Evolutionary conservation across 1,140 invertebrate genomes (phyloP).

Genomic region (Zaprionus camerounensis): DNA sequence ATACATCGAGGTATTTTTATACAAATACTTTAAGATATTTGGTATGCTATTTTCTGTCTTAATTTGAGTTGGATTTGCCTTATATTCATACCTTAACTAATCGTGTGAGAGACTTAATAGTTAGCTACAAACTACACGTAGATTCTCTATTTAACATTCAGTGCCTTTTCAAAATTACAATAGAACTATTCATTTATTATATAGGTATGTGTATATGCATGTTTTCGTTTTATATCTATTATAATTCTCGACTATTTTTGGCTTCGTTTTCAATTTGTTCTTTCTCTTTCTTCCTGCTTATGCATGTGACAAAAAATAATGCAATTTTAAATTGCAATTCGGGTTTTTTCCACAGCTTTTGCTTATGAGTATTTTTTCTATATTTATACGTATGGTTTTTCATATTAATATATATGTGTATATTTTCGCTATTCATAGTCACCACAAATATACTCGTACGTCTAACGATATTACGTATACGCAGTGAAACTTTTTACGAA

Average conservation of each 20-base stretch:
- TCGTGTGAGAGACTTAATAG: conserved; percentile 1
- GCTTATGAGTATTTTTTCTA: conserved; percentile 56
- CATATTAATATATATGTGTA: neutral
- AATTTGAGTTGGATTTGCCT: conserved; percentile 14
- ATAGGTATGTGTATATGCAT: neutral
- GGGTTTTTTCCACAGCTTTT: conserved; percentile 18
- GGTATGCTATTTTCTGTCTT: conserved; percentile 10
- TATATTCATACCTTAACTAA: conserved; percentile 12
- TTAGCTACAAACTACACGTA: conserved; percentile 15
- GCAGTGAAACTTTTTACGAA: conserved; percentile 54
- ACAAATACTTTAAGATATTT: neutral
- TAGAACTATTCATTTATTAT: conserved; percentile 7
- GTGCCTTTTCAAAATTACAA: conserved; percentile 11
- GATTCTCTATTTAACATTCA: conserved; percentile 23
- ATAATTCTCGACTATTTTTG: conserved; percentile 17
- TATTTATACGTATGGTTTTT: conserved; percentile 11
- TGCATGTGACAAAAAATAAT: conserved; percentile 12
- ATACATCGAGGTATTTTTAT: conserved; percentile 2
- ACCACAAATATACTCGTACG: neutral
- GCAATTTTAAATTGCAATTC: conserved; percentile 40
- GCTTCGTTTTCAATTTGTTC: conserved; percentile 14
- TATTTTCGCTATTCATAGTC: conserved; percentile 12
- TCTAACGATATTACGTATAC: conserved; percentile 67
- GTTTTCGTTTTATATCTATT: neutral
- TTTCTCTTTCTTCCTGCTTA: conserved; percentile 14